These are phyloP conservation scores for Spatulosminthurus flaviceps DNA, from an alignment of 2,888 invertebrate genomes.

Conservation along the genomic window DNA sequence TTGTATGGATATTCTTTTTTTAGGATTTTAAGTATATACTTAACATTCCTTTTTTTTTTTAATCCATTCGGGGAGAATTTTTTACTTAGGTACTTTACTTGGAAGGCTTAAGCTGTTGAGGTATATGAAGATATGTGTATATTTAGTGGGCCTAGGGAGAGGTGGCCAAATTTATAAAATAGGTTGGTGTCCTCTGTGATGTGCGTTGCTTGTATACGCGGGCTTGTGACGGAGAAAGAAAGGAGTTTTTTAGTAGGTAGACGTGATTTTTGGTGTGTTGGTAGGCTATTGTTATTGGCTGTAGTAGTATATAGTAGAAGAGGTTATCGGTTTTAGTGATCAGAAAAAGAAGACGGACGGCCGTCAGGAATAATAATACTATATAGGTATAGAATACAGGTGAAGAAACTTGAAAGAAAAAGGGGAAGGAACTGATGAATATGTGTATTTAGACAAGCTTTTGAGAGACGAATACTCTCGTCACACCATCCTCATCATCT, in stretches of 20 bases:
- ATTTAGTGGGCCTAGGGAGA: background rate
- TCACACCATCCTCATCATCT: conserved; percentile 7
- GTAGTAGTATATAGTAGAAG: conserved; percentile 19
- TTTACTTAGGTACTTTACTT: no score
- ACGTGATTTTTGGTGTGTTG: background rate
- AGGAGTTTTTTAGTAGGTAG: background rate
- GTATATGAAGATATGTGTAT: background rate
- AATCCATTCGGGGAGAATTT: background rate
- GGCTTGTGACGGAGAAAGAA: background rate
- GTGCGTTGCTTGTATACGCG: background rate
- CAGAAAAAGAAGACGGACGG: conserved; percentile 1
- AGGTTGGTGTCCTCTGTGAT: conserved; percentile 33
- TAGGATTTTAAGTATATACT: background rate
- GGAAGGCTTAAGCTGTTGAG: background rate
- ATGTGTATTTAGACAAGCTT: conserved; percentile 33
- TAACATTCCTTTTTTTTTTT: background rate
- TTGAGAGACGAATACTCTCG: conserved; percentile 7
- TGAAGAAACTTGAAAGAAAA: conserved; percentile 42
- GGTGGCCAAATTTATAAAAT: conserved; percentile 1
- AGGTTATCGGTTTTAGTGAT: conserved; percentile 25
- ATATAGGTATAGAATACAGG: conserved; percentile 39
- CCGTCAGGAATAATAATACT: background rate
- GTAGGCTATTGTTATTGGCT: background rate
- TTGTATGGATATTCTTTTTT: background rate
- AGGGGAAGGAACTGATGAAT: conserved; percentile 44